Evolutionary conservation across 2,888 invertebrate species (phyloP).

Genomic region (Cremastinae sp.): DNA sequence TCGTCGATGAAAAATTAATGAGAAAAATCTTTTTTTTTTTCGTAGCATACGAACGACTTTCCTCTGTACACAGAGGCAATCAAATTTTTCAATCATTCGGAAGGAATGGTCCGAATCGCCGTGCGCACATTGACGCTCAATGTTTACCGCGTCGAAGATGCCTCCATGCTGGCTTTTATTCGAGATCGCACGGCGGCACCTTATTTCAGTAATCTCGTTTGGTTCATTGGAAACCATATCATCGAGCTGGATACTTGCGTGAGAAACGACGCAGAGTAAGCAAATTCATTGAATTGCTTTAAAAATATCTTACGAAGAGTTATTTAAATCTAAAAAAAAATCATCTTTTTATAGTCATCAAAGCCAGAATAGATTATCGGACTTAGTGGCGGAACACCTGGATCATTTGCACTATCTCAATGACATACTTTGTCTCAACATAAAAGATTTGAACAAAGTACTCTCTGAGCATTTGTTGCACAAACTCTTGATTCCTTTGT

Average conservation of each 20-base stretch:
- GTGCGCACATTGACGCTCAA: conserved; percentile 98
- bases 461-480: conserved; percentile 96
- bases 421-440: conserved; percentile 95
- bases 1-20: background rate
- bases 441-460: conserved; percentile 95
- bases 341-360: conserved; percentile 91
- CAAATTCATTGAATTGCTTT: background rate
- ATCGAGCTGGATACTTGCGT: conserved; percentile 97
- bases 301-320: background rate
- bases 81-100: conserved; percentile 99
- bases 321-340: background rate
- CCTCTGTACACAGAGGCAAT: conserved; percentile 99
- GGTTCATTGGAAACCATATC: conserved; percentile 99
- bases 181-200: conserved; percentile 98
- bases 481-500: conserved; percentile 94
- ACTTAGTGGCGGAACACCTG: conserved; percentile 97
- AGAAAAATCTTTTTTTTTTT: conserved; percentile 60
- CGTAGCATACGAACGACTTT: conserved; percentile 98
- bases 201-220: conserved; percentile 98
- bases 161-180: conserved; percentile 97
- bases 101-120: conserved; percentile 99
- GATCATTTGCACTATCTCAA: conserved; percentile 99
- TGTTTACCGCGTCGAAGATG: conserved; percentile 96
- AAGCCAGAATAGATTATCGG: conserved; percentile 93
- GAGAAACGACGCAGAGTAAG: conserved; percentile 96